phyloP scores from a whole-genome alignment of 2,797 vertebrate species.

The Lagothrix lagotricha region DNA sequence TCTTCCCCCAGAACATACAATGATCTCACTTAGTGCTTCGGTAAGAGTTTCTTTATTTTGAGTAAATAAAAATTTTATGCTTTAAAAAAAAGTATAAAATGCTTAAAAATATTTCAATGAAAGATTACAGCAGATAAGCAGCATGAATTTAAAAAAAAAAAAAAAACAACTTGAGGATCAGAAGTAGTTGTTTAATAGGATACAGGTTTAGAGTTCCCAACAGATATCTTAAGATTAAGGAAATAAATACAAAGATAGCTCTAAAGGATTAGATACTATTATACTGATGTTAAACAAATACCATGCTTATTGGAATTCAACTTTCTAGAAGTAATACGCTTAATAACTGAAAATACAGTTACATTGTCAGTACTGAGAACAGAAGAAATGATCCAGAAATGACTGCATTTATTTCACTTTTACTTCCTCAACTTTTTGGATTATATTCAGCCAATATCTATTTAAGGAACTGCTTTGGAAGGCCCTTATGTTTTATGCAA shows the following conservation, averaged over 20 bases:
- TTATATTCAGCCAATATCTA: conserved; percentile 83
- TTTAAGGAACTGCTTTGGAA: conserved; percentile 85
- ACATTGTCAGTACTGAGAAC: conserved; percentile 60
- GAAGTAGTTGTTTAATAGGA: conserved; percentile 45
- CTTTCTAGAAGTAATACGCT: conserved; percentile 42
- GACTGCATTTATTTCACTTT: conserved; percentile 74
- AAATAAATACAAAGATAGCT: conserved; percentile 26
- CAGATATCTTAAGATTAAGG: conserved; percentile 10
- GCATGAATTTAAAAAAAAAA: not conserved
- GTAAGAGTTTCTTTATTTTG: conserved; percentile 33
- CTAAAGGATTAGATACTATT: not conserved
- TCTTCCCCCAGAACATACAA: not conserved
- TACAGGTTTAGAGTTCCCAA: conserved; percentile 33
- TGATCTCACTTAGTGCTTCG: not conserved
- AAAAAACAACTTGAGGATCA: conserved; percentile 35
- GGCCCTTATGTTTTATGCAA: conserved; percentile 85
- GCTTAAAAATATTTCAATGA: not conserved
- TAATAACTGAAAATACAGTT: conserved; percentile 40
- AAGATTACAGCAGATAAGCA: not conserved
- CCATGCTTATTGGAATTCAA: not conserved
- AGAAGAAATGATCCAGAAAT: conserved; percentile 64
- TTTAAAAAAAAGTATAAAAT: not conserved
- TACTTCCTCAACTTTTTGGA: conserved; percentile 73
- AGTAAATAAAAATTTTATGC: not conserved
- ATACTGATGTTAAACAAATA: conserved; percentile 43